phyloP scores from a whole-genome alignment of 2,113 vertebrate species.

The Amazona guildingii region DNA sequence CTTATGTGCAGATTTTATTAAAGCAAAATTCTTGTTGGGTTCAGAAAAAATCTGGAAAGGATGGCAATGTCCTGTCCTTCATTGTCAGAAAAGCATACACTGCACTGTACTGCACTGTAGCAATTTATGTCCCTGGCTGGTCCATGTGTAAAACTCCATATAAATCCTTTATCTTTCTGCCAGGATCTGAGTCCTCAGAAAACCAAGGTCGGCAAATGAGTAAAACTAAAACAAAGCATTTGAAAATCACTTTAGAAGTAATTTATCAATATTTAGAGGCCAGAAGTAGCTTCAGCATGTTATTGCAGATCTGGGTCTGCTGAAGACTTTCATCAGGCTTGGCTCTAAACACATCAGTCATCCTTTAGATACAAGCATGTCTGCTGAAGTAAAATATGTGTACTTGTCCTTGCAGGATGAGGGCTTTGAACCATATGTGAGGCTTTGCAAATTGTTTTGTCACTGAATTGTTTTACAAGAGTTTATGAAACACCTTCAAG shows the following conservation, averaged over 20 bases:
- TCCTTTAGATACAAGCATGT: neutral
- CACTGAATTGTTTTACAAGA: neutral
- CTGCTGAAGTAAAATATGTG: neutral
- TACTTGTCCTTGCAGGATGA: neutral
- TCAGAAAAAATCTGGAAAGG: neutral
- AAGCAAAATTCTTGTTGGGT: neutral
- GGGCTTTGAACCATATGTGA: neutral
- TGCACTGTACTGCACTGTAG: neutral
- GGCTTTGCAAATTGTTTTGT: neutral
- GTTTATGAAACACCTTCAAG: slow-evolving; percentile 23
- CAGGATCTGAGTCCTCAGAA: neutral
- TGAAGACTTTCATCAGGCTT: neutral
- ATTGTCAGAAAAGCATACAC: neutral
- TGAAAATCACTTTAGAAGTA: neutral
- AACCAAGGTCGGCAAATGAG: neutral
- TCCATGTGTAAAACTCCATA: neutral
- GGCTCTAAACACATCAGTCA: neutral
- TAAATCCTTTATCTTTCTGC: neutral
- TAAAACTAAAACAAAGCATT: neutral
- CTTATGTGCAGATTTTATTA: neutral
- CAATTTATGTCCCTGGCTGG: neutral
- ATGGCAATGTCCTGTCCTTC: neutral
- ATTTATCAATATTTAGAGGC: neutral
- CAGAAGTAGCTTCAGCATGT: neutral
- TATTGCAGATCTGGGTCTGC: neutral